Base-by-base conservation (phyloP, 2,797 vertebrate species). In the Sebastes baramenuke region DNA sequence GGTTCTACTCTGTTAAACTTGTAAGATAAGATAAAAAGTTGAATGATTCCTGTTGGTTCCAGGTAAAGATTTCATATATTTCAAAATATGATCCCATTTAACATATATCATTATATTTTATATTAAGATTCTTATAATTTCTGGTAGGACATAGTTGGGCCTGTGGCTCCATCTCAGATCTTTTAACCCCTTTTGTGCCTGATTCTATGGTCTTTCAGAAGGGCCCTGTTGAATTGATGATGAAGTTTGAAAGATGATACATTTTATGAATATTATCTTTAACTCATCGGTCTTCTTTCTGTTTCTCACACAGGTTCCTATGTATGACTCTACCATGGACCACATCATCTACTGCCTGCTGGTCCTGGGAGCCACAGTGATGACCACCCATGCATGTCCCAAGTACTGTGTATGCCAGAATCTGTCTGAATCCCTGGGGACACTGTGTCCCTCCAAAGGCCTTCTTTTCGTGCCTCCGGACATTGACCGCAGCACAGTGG, bases 381-480 rank as follows among this genome's bases (percentile, higher is more conserved):
- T 93, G 85, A 94, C 92, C 83, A 96, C 96, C 72, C 95, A 96
- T 0, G 97, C 97, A 72, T 99, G 98, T 87, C 98, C 98, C 78
- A 98, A 98, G 93, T 98, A 99, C 69, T 99, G 98, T 42, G 93
- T 95, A 77, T 99, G 98, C 88, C 98, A 99, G 95, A 99, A 99
- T 90, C 93, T 99, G 75, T 99, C 98, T 1, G 97, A 98, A 90
- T 99, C 97, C 3, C 93, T 99, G 77, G 98, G 98, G 38, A 99
- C 98, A 3, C 86, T 99, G 83, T 99, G 98, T 86, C 97, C 98
- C 6, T 95, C 97, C 67, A 99, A 98, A 91, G 98, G 98, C 81
- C 96, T 99, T 74, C 96, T 99, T n/a, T 99, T 99, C 6, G 98
- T 99, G 80, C 98, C 98, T 0, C 80, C 91, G 8, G 97, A 99